These are phyloP conservation scores for Onthophagus taurus DNA, from an alignment of 1,140 invertebrate genomes.

Conservation along the genomic window DNA sequence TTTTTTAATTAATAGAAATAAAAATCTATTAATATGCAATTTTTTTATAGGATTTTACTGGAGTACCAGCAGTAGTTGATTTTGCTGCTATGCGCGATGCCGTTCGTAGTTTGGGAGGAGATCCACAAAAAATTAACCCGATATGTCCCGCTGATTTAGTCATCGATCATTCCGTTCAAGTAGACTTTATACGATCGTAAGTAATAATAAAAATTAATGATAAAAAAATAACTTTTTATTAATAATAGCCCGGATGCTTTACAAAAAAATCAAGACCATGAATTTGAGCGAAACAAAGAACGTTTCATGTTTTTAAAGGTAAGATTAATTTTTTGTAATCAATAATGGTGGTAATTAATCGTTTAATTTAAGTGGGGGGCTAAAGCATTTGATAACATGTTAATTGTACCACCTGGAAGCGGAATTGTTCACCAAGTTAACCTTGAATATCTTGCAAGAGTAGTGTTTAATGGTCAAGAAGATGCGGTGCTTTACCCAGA, in stretches of 20 bases:
- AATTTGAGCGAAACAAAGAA: slow-evolving; percentile 95
- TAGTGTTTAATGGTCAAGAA: slow-evolving; percentile 74
- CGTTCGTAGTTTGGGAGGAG: slow-evolving; percentile 72
- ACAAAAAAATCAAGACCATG: slow-evolving; percentile 88
- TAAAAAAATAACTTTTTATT: slow-evolving; percentile 15
- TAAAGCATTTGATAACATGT: slow-evolving; percentile 89
- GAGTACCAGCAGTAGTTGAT: slow-evolving; percentile 97
- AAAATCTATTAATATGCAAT: not conserved
- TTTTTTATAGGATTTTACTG: slow-evolving; percentile 74
- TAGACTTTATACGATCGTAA: slow-evolving; percentile 85
- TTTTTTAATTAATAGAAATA: not conserved
- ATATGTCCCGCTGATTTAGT: slow-evolving; percentile 95
- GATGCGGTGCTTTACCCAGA: slow-evolving; percentile 74
- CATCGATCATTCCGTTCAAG: slow-evolving; percentile 97
- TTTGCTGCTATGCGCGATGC: slow-evolving; percentile 98
- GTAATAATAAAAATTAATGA: slow-evolving; percentile 25
- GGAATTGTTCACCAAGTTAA: slow-evolving; percentile 99
- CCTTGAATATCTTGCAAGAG: slow-evolving; percentile 87
- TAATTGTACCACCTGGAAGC: slow-evolving; percentile 95
- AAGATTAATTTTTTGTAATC: slow-evolving; percentile 16
- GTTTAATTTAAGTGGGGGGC: slow-evolving; percentile 75
- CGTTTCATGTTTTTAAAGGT: slow-evolving; percentile 92
- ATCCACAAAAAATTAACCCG: slow-evolving; percentile 93
- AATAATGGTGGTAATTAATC: not conserved
- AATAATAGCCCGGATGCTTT: slow-evolving; percentile 72